These are phyloP conservation scores for Phalacrocorax pelagicus DNA, from an alignment of 2,113 vertebrate species.

Conservation along the genomic window DNA sequence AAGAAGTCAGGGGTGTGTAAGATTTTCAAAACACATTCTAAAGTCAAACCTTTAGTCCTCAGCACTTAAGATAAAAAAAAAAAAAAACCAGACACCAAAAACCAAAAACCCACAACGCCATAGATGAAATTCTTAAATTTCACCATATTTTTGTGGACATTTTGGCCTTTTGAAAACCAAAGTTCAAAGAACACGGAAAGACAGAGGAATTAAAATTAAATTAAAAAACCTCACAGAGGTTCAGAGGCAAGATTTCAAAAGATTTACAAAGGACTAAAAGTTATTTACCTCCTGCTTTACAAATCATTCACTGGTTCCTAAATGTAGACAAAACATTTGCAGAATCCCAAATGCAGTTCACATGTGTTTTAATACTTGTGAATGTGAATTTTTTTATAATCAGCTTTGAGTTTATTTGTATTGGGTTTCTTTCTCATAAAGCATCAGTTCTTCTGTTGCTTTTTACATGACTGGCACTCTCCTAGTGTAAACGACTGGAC, in stretches of 20 bases:
- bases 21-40: background rate
- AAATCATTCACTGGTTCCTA: background rate
- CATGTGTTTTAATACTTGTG: background rate
- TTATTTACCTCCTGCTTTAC: background rate
- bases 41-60: background rate
- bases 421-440: conserved; percentile 45
- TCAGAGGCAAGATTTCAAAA: background rate
- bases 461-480: conserved; percentile 41
- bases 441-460: conserved; percentile 56
- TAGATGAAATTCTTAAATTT: background rate
- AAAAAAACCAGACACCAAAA: background rate
- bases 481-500: conserved; percentile 14
- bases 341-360: background rate
- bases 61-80: background rate
- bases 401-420: conserved; percentile 47
- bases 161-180: background rate
- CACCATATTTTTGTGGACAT: background rate
- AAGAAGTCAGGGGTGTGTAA: background rate
- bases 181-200: background rate
- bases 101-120: too few species aligned
- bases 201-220: background rate
- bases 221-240: background rate
- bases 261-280: background rate
- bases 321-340: background rate
- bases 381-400: conserved; percentile 14